Evolutionary conservation across 2,888 invertebrate species (phyloP).

Genomic region (Bibio marci): DNA sequence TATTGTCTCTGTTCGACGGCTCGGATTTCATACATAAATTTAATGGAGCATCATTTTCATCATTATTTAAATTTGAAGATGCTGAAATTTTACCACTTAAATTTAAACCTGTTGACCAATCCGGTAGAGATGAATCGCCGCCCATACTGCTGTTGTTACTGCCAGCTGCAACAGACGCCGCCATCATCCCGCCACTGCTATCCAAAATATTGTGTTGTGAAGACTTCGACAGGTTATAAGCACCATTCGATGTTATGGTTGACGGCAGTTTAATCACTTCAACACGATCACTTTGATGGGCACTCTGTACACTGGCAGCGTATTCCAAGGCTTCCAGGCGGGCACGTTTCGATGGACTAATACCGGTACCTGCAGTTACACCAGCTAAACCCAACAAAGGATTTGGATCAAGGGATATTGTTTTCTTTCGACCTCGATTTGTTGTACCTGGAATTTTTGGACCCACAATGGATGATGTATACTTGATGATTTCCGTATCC

Average conservation of each 20-base stretch:
- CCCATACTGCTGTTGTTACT: neutral
- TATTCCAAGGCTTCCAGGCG: conserved; percentile 29
- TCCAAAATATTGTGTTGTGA: neutral
- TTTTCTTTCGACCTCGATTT: conserved; percentile 73
- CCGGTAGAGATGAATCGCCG: neutral
- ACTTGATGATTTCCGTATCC: conserved; percentile 80
- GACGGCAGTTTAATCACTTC: conserved; percentile 69
- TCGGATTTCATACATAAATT: conserved; percentile 66
- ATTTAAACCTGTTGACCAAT: conserved; percentile 19
- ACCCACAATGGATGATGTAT: conserved; percentile 72
- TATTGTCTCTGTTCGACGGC: conserved; percentile 16
- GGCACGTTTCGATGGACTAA: conserved; percentile 30
- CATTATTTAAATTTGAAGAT: conserved; percentile 16
- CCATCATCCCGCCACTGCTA: too few relatives aligned
- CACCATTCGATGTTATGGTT: conserved; percentile 39
- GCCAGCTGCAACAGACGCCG: conserved; percentile 16
- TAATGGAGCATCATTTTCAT: conserved; percentile 57
- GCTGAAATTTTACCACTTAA: conserved; percentile 21
- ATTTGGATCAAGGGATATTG: conserved; percentile 64
- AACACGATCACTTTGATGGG: conserved; percentile 40
- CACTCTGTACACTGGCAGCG: conserved; percentile 9
- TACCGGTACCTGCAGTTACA: conserved; percentile 14
- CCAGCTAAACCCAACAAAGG: conserved; percentile 36
- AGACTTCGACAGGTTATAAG: conserved; percentile 25
- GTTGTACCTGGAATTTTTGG: conserved; percentile 74